These are phyloP conservation scores for Albula glossodonta DNA, from an alignment of 2,113 vertebrate genomes.

Conservation along the genomic window DNA sequence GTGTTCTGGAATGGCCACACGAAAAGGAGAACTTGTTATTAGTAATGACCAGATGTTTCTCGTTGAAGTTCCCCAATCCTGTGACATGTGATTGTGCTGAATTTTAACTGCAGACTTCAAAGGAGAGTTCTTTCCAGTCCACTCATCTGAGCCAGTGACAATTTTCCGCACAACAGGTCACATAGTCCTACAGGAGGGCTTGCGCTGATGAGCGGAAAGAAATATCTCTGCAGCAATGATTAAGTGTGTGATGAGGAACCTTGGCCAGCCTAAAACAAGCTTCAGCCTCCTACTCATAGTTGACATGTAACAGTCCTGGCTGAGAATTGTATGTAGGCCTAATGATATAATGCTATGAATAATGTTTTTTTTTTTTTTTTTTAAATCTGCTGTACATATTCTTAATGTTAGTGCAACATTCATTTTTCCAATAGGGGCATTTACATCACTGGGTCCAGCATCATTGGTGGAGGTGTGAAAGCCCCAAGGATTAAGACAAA, in stretches of 20 bases:
- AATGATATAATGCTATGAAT: no score
- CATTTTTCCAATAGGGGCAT: slow-evolving; percentile 80
- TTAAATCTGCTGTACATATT: neutral
- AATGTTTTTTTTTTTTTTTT: no score
- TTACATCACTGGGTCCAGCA: slow-evolving; percentile 96
- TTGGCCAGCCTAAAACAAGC: no score
- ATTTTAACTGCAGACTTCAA: neutral
- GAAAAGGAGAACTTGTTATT: neutral
- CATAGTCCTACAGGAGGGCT: no score
- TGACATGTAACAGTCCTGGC: no score
- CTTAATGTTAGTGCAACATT: neutral
- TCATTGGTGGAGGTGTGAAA: slow-evolving; percentile 96
- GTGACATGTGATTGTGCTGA: neutral
- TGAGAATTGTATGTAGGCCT: no score
- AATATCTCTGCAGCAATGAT: no score
- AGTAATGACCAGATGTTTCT: neutral
- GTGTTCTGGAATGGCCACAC: neutral
- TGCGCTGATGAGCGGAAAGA: no score
- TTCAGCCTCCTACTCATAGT: no score
- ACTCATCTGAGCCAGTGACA: neutral
- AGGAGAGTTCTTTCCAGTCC: no score
- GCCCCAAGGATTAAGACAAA: slow-evolving; percentile 98
- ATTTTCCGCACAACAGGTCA: neutral
- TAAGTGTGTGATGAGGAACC: no score
- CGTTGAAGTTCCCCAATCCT: neutral